Evolutionary conservation across 1,140 invertebrate genomes (phyloP).

Genomic region (Solen grandis): DNA sequence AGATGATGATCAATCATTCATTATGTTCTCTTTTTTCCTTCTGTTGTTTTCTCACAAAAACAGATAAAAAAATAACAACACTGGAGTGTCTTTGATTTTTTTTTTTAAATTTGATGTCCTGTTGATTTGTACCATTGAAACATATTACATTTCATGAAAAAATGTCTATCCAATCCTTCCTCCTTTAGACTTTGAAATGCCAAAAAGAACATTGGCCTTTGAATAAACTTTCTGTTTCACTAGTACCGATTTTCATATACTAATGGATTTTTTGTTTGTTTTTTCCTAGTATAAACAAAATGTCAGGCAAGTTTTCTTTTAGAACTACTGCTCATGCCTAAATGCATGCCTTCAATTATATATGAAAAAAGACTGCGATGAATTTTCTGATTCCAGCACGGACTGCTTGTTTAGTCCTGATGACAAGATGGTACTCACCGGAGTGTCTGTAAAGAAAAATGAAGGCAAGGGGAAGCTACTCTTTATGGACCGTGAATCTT

Average conservation of each 20-base stretch:
- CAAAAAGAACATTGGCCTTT: background rate
- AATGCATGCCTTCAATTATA: too few species aligned
- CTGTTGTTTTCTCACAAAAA: too few species aligned
- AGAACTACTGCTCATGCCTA: background rate
- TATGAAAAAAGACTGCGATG: too few species aligned
- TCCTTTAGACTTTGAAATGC: background rate
- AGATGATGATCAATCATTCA: too few species aligned
- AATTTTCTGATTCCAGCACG: conserved; percentile 88
- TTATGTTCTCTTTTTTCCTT: too few species aligned
- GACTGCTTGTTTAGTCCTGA: conserved; percentile 97
- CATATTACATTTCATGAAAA: background rate
- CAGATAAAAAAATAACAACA: too few species aligned
- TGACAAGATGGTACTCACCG: conserved; percentile 94
- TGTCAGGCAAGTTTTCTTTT: background rate
- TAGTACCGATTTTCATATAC: background rate
- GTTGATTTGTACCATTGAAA: background rate
- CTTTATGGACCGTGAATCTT: conserved; percentile 91
- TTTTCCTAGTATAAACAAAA: background rate
- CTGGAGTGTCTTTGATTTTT: too few species aligned
- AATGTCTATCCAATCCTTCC: background rate
- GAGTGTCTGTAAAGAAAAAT: conserved; percentile 89
- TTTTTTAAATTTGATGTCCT: too few species aligned
- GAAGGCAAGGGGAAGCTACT: conserved; percentile 88
- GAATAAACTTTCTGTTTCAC: too few species aligned
- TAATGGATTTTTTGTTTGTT: background rate